Conservation (phyloP, 64 coral and sea anemone species). For the Pocillopora verrucosa region DNA sequence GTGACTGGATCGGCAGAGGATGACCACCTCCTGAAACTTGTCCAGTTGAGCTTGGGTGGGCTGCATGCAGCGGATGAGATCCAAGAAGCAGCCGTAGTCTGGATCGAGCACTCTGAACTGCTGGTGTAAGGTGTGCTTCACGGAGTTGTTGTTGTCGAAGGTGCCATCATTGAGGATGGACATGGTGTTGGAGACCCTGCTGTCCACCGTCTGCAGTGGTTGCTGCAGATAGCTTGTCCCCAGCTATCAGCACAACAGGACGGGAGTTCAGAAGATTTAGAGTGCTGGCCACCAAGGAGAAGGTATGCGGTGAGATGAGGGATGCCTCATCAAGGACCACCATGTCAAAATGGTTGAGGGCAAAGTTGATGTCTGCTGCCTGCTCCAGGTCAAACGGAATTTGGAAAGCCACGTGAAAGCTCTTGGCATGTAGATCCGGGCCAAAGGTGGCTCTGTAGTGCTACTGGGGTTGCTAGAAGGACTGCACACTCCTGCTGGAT, state of each 20-base stretch:
- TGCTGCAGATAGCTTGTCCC: conserved; percentile 57
- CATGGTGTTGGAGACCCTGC: neutral
- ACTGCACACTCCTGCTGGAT: neutral
- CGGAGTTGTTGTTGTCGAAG: neutral
- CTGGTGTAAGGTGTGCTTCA: neutral
- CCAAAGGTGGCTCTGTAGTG: neutral
- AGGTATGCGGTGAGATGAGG: neutral
- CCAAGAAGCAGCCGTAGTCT: neutral
- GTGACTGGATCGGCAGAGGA: neutral
- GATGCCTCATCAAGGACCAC: conserved; percentile 58
- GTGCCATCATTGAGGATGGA: neutral
- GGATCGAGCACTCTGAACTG: neutral
- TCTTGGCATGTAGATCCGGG: neutral
- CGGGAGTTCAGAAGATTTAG: neutral
- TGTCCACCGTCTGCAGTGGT: too few relatives aligned
- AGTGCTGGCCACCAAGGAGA: neutral
- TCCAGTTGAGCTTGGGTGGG: neutral
- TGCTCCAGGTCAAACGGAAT: neutral
- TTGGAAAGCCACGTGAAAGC: conserved; percentile 18
- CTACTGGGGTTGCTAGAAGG: neutral
- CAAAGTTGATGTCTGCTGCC: neutral
- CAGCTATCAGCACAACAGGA: conserved; percentile 45
- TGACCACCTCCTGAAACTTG: neutral
- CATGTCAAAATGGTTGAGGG: neutral
- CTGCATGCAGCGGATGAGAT: neutral